Conservation (phyloP, 2,888 invertebrate species). For the Psococerastis gibbosa region DNA sequence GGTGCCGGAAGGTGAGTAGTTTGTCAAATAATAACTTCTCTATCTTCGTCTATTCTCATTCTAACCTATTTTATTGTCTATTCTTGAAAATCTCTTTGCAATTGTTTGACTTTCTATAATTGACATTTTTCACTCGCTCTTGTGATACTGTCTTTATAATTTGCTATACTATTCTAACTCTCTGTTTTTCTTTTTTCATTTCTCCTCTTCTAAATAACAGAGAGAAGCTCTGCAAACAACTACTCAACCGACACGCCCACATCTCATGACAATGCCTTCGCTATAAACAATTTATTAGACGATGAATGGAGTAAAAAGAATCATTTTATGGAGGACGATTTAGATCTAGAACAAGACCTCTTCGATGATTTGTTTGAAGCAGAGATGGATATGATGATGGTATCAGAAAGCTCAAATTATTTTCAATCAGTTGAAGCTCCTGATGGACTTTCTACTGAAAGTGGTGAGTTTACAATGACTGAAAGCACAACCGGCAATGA, state of each 20-base stretch:
- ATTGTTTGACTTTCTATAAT: background rate
- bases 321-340: too few relatives aligned
- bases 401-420: background rate
- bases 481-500: conserved; percentile 5
- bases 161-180: conserved; percentile 1
- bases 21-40: too few relatives aligned
- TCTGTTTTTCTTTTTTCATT: conserved; percentile 15
- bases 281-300: too few relatives aligned
- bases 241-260: background rate
- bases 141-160: background rate
- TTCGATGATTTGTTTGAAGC: background rate
- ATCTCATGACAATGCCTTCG: too few relatives aligned
- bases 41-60: too few relatives aligned
- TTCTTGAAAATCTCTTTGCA: background rate
- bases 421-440: too few relatives aligned
- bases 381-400: background rate
- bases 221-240: background rate
- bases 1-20: too few relatives aligned
- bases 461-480: background rate
- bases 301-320: too few relatives aligned
- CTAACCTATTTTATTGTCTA: background rate
- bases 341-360: background rate
- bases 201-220: conserved; percentile 12
- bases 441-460: conserved; percentile 12
- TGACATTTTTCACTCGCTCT: background rate